Base-by-base conservation (phyloP, 2,888 invertebrate genomes). In the Pristionchus mayeri region DNA sequence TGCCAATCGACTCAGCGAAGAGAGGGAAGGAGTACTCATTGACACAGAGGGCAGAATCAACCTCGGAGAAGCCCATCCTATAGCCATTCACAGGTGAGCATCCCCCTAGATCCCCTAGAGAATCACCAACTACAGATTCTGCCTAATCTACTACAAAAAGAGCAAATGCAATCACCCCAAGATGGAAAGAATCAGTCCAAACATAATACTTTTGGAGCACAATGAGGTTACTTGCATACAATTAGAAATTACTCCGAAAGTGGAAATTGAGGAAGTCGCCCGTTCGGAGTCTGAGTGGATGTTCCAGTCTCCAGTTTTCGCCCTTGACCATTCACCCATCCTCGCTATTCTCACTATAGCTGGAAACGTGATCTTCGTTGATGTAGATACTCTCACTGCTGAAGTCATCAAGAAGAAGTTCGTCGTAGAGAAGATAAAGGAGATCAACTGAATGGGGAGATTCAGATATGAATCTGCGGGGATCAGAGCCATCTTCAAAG, bases 101-200 rank as follows among this genome's bases (percentile, higher is more conserved):
- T n/a, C n/a, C n/a, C n/a, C n/a, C n/a, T n/a, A n/a, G n/a, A n/a
- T n/a, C n/a, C n/a, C n/a, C n/a, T n/a, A n/a, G n/a, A n/a, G n/a
- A n/a, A n/a, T n/a, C n/a, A n/a, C n/a, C n/a, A n/a, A n/a, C n/a
- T n/a, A n/a, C 63, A 63, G 63, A 63, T 63, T 63, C 63, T 63
- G 37, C 34, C 34, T 63, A 18, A 63, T 63, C 63, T 63, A 63
- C 63, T 63, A 63, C 63, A 63, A 63, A 34, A 63, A 63, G 63
- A 37, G 34, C 4, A 63, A 63, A 63, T 18, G 30, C 1, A 16
- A n/a, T 63, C 63, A 63, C 4, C 34, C 63, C 0, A 18, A 11
- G 3, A 63, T 34, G 0, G 7, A 34, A 21, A 27, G 63, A 18
- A 13, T 63, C 18, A 63, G 34, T 34, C 34, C 63, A 7, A 63